Evolutionary conservation across 2,797 vertebrate genomes (phyloP).

Genomic region (Myripristis jacobus): DNA sequence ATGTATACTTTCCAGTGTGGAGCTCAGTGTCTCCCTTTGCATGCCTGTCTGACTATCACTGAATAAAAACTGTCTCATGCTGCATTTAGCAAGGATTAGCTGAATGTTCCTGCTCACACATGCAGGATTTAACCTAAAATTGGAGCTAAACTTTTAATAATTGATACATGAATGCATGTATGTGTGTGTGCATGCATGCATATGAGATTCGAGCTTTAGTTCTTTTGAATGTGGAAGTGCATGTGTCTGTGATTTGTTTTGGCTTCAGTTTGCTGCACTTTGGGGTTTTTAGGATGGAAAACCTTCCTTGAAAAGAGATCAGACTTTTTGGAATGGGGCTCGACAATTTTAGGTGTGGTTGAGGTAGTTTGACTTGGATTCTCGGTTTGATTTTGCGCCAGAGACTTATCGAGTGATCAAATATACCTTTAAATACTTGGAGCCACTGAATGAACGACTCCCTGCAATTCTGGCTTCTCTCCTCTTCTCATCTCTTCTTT

Average conservation of each 20-base stretch:
- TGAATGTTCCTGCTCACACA: conserved; percentile 42
- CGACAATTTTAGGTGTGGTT: too few species aligned
- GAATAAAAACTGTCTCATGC: conserved; percentile 28
- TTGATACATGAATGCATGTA: conserved; percentile 28
- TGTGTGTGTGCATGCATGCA: conserved; percentile 1
- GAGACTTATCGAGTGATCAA: conserved; percentile 27
- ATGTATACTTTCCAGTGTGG: not conserved
- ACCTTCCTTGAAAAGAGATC: too few species aligned
- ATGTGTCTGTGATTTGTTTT: not conserved
- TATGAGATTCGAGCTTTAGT: not conserved
- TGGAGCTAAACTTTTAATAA: conserved; percentile 35
- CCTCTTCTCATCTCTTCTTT: not conserved
- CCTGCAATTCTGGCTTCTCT: not conserved
- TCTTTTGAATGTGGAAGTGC: not conserved
- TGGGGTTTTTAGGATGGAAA: not conserved
- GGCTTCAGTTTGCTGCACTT: not conserved
- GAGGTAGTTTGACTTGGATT: not conserved
- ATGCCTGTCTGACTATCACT: conserved; percentile 11
- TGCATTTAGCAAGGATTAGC: conserved; percentile 51
- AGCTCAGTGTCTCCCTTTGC: conserved; percentile 16
- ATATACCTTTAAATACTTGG: conserved; percentile 24
- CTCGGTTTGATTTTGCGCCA: not conserved
- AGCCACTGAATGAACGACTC: conserved; percentile 52
- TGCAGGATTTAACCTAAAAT: conserved; percentile 30
- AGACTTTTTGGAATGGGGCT: too few species aligned